Conservation (phyloP, 1,140 invertebrate species). For the Drosophila sulfurigaster region DNA sequence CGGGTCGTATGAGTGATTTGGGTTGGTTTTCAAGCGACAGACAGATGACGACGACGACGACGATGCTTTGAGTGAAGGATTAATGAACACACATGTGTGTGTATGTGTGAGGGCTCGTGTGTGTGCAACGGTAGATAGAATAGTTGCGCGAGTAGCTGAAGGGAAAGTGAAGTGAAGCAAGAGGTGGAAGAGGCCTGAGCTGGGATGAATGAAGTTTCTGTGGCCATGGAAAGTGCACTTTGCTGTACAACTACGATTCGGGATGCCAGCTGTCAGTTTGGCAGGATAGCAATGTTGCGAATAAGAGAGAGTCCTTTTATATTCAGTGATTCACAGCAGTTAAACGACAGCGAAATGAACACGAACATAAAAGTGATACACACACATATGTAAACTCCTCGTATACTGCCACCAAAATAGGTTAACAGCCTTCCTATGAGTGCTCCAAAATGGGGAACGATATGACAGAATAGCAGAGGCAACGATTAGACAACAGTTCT, state of each 20-base stretch:
- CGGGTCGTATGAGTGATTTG: conserved; percentile 73
- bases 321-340: conserved; percentile 28
- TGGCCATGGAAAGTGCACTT: conserved; percentile 76
- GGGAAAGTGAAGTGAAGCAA: background rate
- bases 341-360: conserved; percentile 41
- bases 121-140: conserved; percentile 22
- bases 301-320: conserved; percentile 18
- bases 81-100: conserved; percentile 68
- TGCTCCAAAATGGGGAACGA: background rate
- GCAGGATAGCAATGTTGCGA: conserved; percentile 2
- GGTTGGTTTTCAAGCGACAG: conserved; percentile 51
- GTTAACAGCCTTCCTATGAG: conserved; percentile 1
- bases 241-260: conserved; percentile 66
- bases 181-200: conserved; percentile 23
- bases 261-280: conserved; percentile 52
- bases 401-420: background rate
- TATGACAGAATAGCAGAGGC: background rate
- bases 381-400: background rate
- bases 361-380: conserved; percentile 9
- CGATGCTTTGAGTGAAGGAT: conserved; percentile 75
- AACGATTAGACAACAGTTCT: background rate
- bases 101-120: conserved; percentile 21
- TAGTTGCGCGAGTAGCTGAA: background rate
- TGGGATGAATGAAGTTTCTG: conserved; percentile 42
- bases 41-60: conserved; percentile 41